Conservation (phyloP, 2,888 invertebrate species). For the Nemoura dubitans region DNA sequence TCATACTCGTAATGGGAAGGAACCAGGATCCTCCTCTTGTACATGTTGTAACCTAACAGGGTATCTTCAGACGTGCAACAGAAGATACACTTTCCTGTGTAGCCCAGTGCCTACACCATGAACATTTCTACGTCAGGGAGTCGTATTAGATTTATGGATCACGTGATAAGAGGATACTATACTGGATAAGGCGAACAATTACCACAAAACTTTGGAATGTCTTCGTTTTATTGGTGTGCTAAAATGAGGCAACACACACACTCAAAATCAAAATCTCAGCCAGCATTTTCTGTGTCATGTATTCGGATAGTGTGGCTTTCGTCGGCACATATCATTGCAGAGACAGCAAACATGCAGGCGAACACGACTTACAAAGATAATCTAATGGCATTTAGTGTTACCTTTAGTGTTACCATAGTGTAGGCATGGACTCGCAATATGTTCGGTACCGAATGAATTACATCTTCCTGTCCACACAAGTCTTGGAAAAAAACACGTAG, state of each 20-base stretch:
- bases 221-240: too few relatives aligned
- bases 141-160: not conserved
- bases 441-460: not conserved
- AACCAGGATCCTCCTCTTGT: not conserved
- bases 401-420: not conserved
- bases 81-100: not conserved
- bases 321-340: not conserved
- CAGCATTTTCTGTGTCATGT: not conserved
- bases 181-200: not conserved
- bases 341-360: slow-evolving; percentile 60
- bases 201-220: not conserved
- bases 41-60: not conserved
- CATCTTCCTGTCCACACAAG: not conserved
- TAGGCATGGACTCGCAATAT: not conserved
- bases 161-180: not conserved
- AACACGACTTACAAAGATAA: slow-evolving; percentile 62
- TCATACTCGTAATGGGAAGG: not conserved
- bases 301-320: not conserved
- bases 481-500: not conserved
- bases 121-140: not conserved
- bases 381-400: slow-evolving; percentile 58
- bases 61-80: not conserved
- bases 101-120: not conserved
- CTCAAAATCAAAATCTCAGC: not conserved
- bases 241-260: too few relatives aligned